Evolutionary conservation across 2,888 invertebrate genomes (phyloP), one percentile per base, ranked within the genome.

Genomic region (Ceriagrion tenellum): DNA sequence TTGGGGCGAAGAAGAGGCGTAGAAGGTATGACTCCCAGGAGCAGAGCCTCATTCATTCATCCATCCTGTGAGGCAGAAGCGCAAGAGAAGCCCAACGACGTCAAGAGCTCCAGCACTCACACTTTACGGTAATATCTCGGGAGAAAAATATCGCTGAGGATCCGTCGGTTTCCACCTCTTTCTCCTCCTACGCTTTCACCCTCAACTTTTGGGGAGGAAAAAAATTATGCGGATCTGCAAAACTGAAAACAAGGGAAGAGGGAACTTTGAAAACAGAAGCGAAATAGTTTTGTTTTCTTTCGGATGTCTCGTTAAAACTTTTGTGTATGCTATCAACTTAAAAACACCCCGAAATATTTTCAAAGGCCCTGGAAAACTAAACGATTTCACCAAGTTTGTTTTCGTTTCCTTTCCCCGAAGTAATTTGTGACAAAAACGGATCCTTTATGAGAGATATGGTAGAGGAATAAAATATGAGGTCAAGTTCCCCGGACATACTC

Each of bases 251-350:
- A 81, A 26, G 81, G 16, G 81, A 35, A 30, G 26, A 35, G 69
- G 6, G 18, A 81, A 81, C 35, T 35, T 35, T 16, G 30, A 81
- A 35, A 16, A 81, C 69, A 26, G 35, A 81, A 3, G 16, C 47
- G 35, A 81, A 35, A 35, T 81, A 81, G 12, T 81, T 81, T 81
- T 81, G 35, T 81, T 81, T 81, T 81, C 81, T 81, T 81, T 81
- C 74, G 81, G 81, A 16, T 18, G 35, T 81, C 35, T 35, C 35
- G 81, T 30, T 35, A 81, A 81, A 81, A 81, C 81, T 35, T 35
- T 81, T 30, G 30, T 35, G 81, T 16, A 81, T 30, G 81, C 35
- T 13, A 81, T 81, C 35, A 81, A 35, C 35, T 35, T 81, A 81
- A 81, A 81, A 81, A 81, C 3, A 35, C 69, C 69, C 12, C 35